Percentiles rank a stretch among this genome's conserved stretches.
These are phyloP conservation scores for Mystacides longicornis DNA, from an alignment of 2,888 invertebrate species.

Conservation along the genomic window DNA sequence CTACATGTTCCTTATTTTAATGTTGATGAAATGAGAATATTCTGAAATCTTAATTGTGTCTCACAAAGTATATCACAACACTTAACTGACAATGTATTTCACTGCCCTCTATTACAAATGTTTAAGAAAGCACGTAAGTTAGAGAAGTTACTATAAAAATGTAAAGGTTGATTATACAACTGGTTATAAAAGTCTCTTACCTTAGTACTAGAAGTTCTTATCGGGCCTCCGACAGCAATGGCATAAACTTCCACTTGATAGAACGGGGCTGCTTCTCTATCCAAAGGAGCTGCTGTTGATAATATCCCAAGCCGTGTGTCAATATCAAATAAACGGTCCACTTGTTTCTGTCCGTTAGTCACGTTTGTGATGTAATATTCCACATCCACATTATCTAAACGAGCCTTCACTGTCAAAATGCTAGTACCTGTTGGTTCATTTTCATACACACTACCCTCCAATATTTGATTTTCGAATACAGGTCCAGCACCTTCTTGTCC, in stretches of 20 bases:
- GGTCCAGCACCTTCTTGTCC: constrained; percentile 45
- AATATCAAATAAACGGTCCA: constrained; percentile 85
- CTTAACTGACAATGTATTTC: no score
- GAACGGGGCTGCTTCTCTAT: constrained; percentile 76
- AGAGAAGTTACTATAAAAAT: no score
- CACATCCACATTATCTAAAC: constrained; percentile 58
- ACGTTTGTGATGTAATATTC: constrained; percentile 90
- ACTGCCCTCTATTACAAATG: no score
- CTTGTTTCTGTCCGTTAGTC: constrained; percentile 64
- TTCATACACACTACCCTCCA: constrained; percentile 70
- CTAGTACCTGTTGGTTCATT: constrained; percentile 84
- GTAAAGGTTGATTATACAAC: no score
- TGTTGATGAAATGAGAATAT: no score
- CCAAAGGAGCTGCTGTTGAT: constrained; percentile 75
- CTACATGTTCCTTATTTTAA: no score
- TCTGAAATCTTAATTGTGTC: no score
- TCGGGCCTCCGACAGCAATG: constrained; percentile 63
- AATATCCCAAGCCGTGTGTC: constrained; percentile 83
- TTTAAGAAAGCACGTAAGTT: no score
- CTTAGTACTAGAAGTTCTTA: constrained; percentile 76
- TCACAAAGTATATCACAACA: no score
- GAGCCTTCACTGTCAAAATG: constrained; percentile 72
- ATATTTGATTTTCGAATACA: constrained; percentile 38
- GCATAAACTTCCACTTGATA: constrained; percentile 84
- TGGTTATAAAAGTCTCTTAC: constrained; percentile 55